A percentile compares a stretch with the other conserved stretches of the same genome.
These are phyloP conservation scores for Cactoblastis cactorum DNA, from an alignment of 2,888 invertebrate species.

Conservation along the genomic window DNA sequence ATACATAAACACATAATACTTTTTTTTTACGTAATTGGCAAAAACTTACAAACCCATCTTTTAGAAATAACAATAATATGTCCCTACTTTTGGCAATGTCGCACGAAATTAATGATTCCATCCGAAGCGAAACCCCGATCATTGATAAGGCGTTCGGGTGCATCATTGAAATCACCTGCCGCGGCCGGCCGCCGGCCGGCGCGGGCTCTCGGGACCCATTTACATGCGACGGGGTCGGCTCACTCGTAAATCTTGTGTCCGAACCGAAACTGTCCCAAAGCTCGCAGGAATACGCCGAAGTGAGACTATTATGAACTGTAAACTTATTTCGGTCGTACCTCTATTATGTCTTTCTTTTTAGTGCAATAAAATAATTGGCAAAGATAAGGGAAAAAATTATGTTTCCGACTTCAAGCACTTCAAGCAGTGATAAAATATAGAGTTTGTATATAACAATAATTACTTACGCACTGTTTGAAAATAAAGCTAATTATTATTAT, in stretches of 20 bases:
- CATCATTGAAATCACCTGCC: conserved; percentile 5
- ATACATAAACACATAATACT: too few species aligned
- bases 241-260: not conserved
- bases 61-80: not conserved
- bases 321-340: not conserved
- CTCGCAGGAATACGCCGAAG: conserved; percentile 1
- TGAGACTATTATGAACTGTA: conserved; percentile 5
- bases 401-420: too few species aligned
- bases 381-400: too few species aligned
- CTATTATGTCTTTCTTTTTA: not conserved
- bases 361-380: not conserved
- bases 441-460: too few species aligned
- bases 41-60: not conserved
- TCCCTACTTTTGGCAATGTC: not conserved
- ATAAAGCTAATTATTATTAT: too few species aligned
- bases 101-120: not conserved
- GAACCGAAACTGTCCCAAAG: not conserved
- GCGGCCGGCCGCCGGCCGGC: conserved; percentile 1
- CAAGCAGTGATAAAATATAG: too few species aligned
- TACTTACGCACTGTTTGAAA: too few species aligned
- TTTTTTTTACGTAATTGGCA: not conserved
- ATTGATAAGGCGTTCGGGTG: not conserved
- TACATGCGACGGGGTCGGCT: not conserved
- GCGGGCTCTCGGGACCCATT: conserved; percentile 2
- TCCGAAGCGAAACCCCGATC: not conserved